Evolutionary conservation across 2,888 invertebrate genomes (phyloP), one percentile per base, ranked within the genome.

Genomic region (Thyatira batis): DNA sequence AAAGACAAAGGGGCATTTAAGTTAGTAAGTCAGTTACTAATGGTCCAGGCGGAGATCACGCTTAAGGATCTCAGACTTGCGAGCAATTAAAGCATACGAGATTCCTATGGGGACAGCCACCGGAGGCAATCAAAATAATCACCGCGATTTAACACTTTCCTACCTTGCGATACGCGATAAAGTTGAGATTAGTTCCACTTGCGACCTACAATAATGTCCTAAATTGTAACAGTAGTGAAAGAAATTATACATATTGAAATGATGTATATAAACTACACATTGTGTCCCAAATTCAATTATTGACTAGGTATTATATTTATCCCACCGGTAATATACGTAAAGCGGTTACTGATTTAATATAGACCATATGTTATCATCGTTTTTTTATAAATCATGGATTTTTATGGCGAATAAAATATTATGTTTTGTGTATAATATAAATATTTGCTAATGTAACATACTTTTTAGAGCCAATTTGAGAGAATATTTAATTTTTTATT

Each of bases 131-230:
- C 78, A 75, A 76, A 71, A 79, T 90, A 89, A 90, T 90, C 82
- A 75, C 78, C 28, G 68, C 88, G 72, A 90, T 90, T 89, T 89
- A 89, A 89, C 89, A 90, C 90, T 86, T 82, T 85, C 78, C 76
- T 78, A 78, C 78, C 65, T 67, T 54, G 58, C 78, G 82, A 85
- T 84, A 85, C 78, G 76, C 65, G 82, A 85, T 87, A 84, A 81
- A 65, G 1, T 54, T 56, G 52, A 60, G 55, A 52, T 68, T 58
- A 61, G 68, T 63, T 62, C 55, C 63, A 53, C 48, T 17, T 21
- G 20, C 5, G 20, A 28, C 20, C 45, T 25, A 27, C 1, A n/a
- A n/a, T 20, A 1, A 21, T 45, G n/a, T 21, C 21, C 21, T 20
- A 33, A 4, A 33, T 11, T 13, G 4, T 6, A 10, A 33, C n/a